These are phyloP conservation scores for Drosophila pandora DNA, from an alignment of 1,140 invertebrate species.

Conservation along the genomic window DNA sequence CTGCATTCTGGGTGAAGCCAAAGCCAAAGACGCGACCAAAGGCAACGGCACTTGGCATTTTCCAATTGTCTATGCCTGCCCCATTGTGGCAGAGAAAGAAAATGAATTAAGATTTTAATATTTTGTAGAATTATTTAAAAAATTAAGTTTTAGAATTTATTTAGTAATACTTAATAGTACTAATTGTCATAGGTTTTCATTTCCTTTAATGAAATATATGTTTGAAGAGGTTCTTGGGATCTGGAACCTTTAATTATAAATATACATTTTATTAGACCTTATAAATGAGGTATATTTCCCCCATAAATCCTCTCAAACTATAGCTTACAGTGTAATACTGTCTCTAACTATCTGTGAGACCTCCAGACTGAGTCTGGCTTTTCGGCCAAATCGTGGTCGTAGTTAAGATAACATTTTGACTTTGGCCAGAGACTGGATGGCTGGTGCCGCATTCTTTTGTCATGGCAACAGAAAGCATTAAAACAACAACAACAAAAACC, in stretches of 20 bases:
- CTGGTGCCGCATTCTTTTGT: constrained; percentile 80
- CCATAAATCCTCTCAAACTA: not conserved
- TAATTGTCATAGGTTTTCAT: too few relatives aligned
- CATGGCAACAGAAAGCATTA: constrained; percentile 61
- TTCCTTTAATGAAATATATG: too few relatives aligned
- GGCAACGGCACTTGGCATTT: constrained; percentile 73
- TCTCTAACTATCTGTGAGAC: constrained; percentile 25
- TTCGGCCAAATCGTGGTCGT: constrained; percentile 75
- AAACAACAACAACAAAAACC: constrained; percentile 23
- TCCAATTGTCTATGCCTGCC: constrained; percentile 48
- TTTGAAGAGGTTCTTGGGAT: not conserved
- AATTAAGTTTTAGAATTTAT: too few relatives aligned
- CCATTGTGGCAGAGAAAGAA: constrained; percentile 4
- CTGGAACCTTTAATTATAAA: not conserved
- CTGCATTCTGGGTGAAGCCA: constrained; percentile 35
- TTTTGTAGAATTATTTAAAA: not conserved
- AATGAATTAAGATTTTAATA: not conserved
- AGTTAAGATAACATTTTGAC: constrained; percentile 81
- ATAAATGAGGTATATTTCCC: not conserved
- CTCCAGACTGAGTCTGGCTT: constrained; percentile 33
- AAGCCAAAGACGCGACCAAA: constrained; percentile 39
- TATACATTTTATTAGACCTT: not conserved
- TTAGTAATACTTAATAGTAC: too few relatives aligned
- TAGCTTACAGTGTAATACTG: constrained; percentile 27
- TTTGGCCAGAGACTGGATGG: constrained; percentile 75